phyloP scores from a whole-genome alignment of 2,113 vertebrate species.

The Cryptoleucopteryx plumbea region DNA sequence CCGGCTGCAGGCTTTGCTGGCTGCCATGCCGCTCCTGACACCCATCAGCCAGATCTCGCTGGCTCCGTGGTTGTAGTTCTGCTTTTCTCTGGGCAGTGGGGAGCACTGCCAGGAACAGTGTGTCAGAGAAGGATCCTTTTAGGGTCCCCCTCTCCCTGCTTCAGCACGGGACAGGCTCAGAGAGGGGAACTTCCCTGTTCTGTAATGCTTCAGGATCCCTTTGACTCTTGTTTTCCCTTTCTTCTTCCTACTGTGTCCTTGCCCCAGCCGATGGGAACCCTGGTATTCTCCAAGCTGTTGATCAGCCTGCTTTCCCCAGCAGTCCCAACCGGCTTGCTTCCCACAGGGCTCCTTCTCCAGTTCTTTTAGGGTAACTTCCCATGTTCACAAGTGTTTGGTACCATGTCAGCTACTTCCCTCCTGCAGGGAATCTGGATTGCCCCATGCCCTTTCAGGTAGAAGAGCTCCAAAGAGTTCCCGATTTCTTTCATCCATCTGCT shows the following conservation, averaged over 20 bases:
- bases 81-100: neutral
- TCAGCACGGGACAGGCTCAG: neutral
- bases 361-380: neutral
- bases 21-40: neutral
- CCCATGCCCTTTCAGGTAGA: neutral
- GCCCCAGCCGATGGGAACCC: neutral
- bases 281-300: neutral
- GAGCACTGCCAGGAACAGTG: neutral
- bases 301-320: neutral
- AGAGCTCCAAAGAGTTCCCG: neutral
- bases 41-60: neutral
- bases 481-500: neutral
- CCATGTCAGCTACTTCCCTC: neutral
- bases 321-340: neutral
- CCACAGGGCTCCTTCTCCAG: neutral
- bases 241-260: neutral
- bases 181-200: neutral
- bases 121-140: neutral
- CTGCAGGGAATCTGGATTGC: neutral
- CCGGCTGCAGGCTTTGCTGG: neutral
- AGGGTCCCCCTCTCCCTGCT: neutral
- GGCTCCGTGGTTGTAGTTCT: neutral
- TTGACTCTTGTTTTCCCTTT: neutral
- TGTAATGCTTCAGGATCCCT: neutral
- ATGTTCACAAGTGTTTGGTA: neutral